These are phyloP conservation scores for Atethmia centrago DNA, from an alignment of 2,888 invertebrate genomes.

Conservation along the genomic window DNA sequence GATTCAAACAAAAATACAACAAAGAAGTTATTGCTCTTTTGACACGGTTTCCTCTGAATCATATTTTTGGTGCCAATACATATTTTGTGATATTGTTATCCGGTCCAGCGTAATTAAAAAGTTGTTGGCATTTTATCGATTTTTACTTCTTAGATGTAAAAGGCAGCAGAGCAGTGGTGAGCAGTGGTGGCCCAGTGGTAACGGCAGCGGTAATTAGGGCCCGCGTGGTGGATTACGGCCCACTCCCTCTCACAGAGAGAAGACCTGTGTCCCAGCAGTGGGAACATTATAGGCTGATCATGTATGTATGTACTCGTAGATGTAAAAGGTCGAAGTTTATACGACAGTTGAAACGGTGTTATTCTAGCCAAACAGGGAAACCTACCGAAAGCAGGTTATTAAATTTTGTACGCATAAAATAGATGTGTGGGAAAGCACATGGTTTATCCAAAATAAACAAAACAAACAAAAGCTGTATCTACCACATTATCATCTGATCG, in stretches of 20 bases:
- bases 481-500: constrained; percentile 52
- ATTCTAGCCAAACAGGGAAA: background rate
- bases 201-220: no score
- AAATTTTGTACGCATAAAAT: background rate
- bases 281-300: no score
- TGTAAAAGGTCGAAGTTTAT: background rate
- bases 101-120: constrained; percentile 13
- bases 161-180: no score
- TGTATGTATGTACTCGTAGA: no score
- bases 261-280: no score
- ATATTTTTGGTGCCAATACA: constrained; percentile 41
- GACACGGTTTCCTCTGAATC: constrained; percentile 41
- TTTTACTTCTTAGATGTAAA: background rate
- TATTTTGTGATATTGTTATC: constrained; percentile 18
- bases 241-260: no score
- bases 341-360: background rate
- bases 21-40: constrained; percentile 58
- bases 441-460: constrained; percentile 25
- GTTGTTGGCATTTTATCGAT: background rate
- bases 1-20: constrained; percentile 57
- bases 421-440: background rate
- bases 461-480: constrained; percentile 50
- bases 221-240: no score
- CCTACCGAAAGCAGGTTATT: background rate
- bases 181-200: no score